Evolutionary conservation across 2,113 vertebrate genomes (phyloP), one percentile per base, ranked within the genome.

Genomic region (Chrysemys picta): DNA sequence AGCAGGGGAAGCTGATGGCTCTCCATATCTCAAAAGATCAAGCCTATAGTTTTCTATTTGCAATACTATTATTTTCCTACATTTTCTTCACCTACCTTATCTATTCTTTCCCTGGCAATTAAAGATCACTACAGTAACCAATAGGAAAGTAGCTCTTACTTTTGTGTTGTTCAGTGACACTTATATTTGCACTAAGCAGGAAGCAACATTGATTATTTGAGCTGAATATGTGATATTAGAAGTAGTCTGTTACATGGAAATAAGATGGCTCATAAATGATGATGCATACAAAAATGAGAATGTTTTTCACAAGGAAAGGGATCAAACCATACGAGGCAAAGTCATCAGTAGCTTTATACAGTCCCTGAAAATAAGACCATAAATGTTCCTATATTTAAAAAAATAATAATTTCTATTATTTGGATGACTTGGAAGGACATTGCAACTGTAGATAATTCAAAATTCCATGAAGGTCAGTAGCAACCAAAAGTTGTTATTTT

Each of bases 271-370:
- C 78, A 45, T 80, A 92, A 94, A 93, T 91, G 62, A 92, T 14
- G 8, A 31, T 57, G 8, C 11, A 27, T 25, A 88, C 80, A 1
- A 88, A 94, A 93, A 94, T 57, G 29, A 82, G 22, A 10, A 57
- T 19, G 3, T 3, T 56, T 87, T 54, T 56, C 53, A 75, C 49
- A 85, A 52, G 76, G 24, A 78, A 86, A 62, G 65, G 59, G 72
- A 86, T 31, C 42, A 93, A 93, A 72, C 27, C 1, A 1, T 14
- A 4, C 21, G 0, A 88, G 80, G 49, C 3, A 80, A 75, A 83
- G 5, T 1, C n/a, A 84, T 13, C 13, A 6, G 49, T 89, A 84
- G 56, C 0, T 0, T 31, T 62, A 42, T 52, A 42, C 2, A 4
- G 10, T 88, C 82, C n/a, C 62, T 62, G 49, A 88, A 88, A 86